Evolutionary conservation across 2,797 vertebrate species (phyloP).

Genomic region (Peromyscus melanophrys): DNA sequence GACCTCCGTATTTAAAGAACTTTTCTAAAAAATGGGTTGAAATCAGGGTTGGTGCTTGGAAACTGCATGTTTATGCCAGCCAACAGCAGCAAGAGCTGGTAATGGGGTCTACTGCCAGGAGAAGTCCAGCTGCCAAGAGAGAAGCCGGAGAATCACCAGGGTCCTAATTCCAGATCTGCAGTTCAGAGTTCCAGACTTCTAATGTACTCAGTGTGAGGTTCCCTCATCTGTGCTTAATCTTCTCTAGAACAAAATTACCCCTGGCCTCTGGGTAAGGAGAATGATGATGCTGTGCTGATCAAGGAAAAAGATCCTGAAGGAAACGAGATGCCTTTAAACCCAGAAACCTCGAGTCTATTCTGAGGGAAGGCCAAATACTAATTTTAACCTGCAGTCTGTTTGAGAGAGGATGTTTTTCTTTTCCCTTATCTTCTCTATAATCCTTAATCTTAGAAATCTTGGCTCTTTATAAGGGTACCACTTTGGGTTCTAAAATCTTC

Average conservation of each 20-base stretch:
- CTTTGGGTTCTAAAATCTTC: neutral
- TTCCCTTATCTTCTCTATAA: neutral
- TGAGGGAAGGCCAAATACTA: neutral
- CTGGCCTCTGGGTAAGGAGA: neutral
- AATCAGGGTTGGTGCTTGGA: neutral
- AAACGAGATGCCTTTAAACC: neutral
- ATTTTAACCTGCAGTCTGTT: neutral
- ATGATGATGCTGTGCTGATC: neutral
- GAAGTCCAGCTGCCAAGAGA: neutral
- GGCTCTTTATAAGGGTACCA: rapidly evolving
- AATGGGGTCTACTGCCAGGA: neutral
- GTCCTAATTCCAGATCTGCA: neutral
- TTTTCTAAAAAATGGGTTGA: neutral
- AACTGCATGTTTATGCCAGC: neutral
- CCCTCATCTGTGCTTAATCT: neutral
- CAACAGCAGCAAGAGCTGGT: neutral
- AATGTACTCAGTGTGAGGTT: neutral
- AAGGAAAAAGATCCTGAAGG: neutral
- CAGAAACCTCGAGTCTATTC: neutral
- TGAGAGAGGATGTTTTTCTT: neutral
- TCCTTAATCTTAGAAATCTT: neutral
- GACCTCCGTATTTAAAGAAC: neutral
- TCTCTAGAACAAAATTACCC: neutral
- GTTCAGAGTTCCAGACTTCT: neutral
- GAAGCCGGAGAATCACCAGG: neutral